These are phyloP conservation scores for Upupa epops DNA, from an alignment of 2,113 vertebrate genomes.

Conservation along the genomic window DNA sequence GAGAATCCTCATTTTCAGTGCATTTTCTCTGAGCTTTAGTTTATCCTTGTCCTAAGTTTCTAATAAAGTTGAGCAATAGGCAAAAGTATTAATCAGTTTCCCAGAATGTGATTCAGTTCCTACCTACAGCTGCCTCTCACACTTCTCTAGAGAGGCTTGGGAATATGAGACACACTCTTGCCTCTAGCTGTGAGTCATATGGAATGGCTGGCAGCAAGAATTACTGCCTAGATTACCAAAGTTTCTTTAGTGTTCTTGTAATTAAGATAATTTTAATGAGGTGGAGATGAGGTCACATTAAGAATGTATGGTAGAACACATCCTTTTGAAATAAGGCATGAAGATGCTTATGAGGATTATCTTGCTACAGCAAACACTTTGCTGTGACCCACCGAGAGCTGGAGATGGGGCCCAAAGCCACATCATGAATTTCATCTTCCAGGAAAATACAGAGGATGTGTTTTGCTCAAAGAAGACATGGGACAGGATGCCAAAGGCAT, in stretches of 20 bases:
- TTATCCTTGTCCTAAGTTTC: neutral
- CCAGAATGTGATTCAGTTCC: neutral
- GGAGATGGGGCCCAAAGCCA: neutral
- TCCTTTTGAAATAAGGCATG: neutral
- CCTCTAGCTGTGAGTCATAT: neutral
- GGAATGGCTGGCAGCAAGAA: neutral
- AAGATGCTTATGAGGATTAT: neutral
- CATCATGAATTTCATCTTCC: neutral
- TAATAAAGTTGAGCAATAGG: neutral
- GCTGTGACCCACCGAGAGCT: neutral
- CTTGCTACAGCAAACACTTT: neutral
- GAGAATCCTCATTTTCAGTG: neutral
- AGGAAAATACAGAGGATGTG: neutral
- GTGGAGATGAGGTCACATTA: neutral
- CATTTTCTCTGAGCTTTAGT: neutral
- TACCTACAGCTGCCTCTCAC: accelerated
- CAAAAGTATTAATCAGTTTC: neutral
- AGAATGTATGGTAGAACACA: neutral
- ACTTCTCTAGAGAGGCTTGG: neutral
- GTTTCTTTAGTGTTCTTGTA: neutral
- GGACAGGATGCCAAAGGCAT: neutral
- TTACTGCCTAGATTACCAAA: neutral
- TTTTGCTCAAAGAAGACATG: neutral
- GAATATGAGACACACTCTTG: accelerated
- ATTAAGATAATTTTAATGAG: neutral